Base-by-base conservation (phyloP, 2,113 vertebrate species). In the Halichoeres trimaculatus region DNA sequence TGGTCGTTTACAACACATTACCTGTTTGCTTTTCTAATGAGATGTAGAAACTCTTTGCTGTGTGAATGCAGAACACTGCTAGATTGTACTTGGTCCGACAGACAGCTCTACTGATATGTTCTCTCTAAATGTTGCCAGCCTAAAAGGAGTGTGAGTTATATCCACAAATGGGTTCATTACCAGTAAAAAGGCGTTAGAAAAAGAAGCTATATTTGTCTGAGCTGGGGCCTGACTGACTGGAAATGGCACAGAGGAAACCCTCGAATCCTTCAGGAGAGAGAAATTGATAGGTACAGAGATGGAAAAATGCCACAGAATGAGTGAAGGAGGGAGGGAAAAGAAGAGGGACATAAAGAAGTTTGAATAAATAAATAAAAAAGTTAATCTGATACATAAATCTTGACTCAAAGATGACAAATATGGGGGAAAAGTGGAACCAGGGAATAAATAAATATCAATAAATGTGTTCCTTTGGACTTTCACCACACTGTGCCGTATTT, bases 231-330 rank as follows among this genome's bases (percentile, higher is more conserved):
- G 81, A 72, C 86, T 89, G 87, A 87, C 93, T 93, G 92, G 93
- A 95, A 92, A 80, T 24, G 80, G 82, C 86, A 92, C 80, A 85
- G 86, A 90, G 86, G 78, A 90, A 91, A 85, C 64, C 14, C 72
- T 93, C 90, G 78, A 92, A 88, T 85, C 85, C 81, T 83, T 86
- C 76, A 85, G 88, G 78, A 88, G 50, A 70, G 50, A 72, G 86
- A 94, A 93, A 92, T 74, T 84, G 88, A 93, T 93, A 89, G 88
- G 87, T 87, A 82, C 77, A 80, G 35, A 58, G 77, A 90, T 92
- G 88, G 88, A 90, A 90, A 90, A 88, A 89, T 78, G 87, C 83
- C 85, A 85, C 70, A 89, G 85, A 88, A 89, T 58, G 61, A 61
- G 41, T 47, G 47, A 48, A 22, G 22, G 26, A 75, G 11, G 69